Evolutionary conservation across 2,113 vertebrate genomes (phyloP).

Genomic region (Lampris incognitus): DNA sequence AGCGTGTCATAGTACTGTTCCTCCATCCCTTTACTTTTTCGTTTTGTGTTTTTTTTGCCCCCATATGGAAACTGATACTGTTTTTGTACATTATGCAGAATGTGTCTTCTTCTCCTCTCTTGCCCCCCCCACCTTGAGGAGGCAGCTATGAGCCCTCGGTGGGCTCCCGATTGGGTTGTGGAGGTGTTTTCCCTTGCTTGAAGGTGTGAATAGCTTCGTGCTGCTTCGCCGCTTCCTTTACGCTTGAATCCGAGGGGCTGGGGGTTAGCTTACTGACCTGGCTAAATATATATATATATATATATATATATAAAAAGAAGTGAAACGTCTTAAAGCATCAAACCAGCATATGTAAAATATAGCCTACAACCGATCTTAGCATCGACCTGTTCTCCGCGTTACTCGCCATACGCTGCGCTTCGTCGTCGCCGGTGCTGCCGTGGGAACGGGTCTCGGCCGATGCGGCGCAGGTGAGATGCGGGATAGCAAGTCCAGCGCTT

Average conservation of each 20-base stretch:
- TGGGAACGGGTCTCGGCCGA: neutral
- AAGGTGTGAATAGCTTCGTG: constrained; percentile 73
- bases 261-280: constrained; percentile 41
- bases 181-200: constrained; percentile 18
- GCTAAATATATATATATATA: neutral
- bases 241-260: constrained; percentile 51
- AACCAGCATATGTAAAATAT: constrained; percentile 45
- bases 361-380: constrained; percentile 14
- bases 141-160: constrained; percentile 45
- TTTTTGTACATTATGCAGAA: constrained; percentile 9
- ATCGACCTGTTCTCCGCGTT: constrained; percentile 25
- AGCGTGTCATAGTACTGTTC: constrained; percentile 34
- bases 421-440: neutral
- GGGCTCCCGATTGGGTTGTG: constrained; percentile 1
- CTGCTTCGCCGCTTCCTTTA: constrained; percentile 62
- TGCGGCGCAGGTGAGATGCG: constrained; percentile 32
- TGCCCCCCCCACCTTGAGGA: constrained; percentile 5
- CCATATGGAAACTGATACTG: neutral
- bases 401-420: constrained; percentile 29
- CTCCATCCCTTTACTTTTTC: constrained; percentile 10
- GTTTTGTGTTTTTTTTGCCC: constrained; percentile 10
- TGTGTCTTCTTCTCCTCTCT: constrained; percentile 11
- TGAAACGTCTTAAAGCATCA: constrained; percentile 15
- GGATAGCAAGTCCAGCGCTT: constrained; percentile 22
- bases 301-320: neutral